phyloP scores from a whole-genome alignment of 2,888 invertebrate genomes.

The Erynnis tages region DNA sequence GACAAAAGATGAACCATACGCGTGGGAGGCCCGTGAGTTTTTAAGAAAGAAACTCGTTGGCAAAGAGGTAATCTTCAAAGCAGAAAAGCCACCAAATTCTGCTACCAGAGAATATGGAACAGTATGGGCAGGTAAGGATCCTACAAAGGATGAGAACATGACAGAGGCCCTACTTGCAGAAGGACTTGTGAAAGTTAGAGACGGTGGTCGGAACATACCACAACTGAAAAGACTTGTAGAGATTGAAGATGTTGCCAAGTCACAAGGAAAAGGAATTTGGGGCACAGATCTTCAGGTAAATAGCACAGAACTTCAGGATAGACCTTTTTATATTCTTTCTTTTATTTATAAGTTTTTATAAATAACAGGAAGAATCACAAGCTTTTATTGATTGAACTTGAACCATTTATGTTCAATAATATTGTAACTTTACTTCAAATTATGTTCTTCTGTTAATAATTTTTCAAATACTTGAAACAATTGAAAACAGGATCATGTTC shows the following conservation, averaged over 20 bases:
- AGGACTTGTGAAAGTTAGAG: constrained; percentile 91
- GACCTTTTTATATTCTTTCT: too few species aligned
- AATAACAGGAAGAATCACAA: too few species aligned
- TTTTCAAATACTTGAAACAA: neutral
- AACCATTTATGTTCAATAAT: too few species aligned
- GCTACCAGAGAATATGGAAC: constrained; percentile 92
- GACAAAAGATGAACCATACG: constrained; percentile 94
- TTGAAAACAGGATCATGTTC: constrained; percentile 84
- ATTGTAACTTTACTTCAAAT: neutral
- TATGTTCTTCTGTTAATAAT: constrained; percentile 47
- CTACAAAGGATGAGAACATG: constrained; percentile 90
- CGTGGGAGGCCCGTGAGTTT: constrained; percentile 98
- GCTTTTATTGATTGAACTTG: too few species aligned
- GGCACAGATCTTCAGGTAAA: constrained; percentile 66
- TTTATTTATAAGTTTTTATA: too few species aligned
- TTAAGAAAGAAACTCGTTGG: constrained; percentile 95
- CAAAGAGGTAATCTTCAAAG: constrained; percentile 92
- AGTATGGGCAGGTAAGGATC: constrained; percentile 92
- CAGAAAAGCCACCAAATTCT: constrained; percentile 91
- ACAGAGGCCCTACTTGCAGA: constrained; percentile 93
- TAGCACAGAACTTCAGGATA: too few species aligned
- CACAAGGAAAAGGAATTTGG: constrained; percentile 94
- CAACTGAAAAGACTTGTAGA: constrained; percentile 88
- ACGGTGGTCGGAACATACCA: constrained; percentile 80
- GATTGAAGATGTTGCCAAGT: constrained; percentile 94